Base-by-base conservation (phyloP, 1,140 invertebrate genomes). In the Marisa cornuarietis region DNA sequence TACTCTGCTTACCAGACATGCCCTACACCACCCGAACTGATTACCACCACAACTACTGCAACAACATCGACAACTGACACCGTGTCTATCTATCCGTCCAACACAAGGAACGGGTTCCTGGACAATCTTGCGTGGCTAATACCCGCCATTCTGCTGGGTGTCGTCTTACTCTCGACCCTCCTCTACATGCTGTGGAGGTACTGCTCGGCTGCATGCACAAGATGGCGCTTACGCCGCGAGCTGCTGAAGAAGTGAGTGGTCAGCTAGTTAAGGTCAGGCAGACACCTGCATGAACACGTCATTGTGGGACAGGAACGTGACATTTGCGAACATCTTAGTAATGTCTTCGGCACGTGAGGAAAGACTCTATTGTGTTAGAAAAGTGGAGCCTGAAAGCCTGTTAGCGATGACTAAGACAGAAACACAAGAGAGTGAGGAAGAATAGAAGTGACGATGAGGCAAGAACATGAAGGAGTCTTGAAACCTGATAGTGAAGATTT, bases 131-230 rank as follows among this genome's bases (percentile, higher is more conserved):
- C 20, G 51, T 74, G 72, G 72, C 52, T 74, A 14, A 13, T 74
- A 22, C 72, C 72, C 52, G 72, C 72, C 72, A 74, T 74, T 14
- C 54, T 74, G 16, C 72, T 74, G 52, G 72, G 51, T 5, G 10
- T 74, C 52, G 49, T 24, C 9, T n/a, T 74, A 52, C 52, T 58
- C 11, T 20, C 22, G 22, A 24, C 58, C 8, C 72, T 74, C 2
- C 11, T 11, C 54, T 74, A 62, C 72, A 13, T 61, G 54, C 54
- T 74, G 26, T 74, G 26, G 42, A 0, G 42, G 8, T 52, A 24
- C 22, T 58, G 51, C 54, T 24, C 16, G 10, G 7, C 51, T 24
- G 72, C 72, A 49, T 74, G 72, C 72, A 52, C 72, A 16, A 62
- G 22, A 26, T 74, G 72, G 0, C 11, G 49, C 16, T 14, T 14